Evolutionary conservation across 2,888 invertebrate genomes (phyloP), one percentile per base, ranked within the genome.

Genomic region (Limulus polyphemus): DNA sequence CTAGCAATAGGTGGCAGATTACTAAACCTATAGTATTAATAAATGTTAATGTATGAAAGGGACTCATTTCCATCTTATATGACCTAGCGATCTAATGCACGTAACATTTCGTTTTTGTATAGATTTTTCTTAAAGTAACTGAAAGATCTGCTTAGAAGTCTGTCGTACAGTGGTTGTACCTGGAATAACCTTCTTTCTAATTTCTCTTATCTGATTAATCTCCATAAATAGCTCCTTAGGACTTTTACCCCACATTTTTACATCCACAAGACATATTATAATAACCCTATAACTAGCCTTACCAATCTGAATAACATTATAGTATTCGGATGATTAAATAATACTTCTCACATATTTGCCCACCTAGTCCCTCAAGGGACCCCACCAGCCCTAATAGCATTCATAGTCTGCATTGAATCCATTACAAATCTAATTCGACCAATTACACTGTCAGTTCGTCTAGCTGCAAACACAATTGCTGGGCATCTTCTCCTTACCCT

Each of bases 401-500:
- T 86, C 79, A 84, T 86, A 80, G 84, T 86, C 10, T 74, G 83
- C 76, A 85, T 86, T 81, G 86, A 86, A 83, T 81, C 83, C 51
- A 83, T 84, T 77, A 86, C 85, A 71, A 85, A 85, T 78, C 70
- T 84, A 69, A 85, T 86, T 76, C 84, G 84, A 12, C 84, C 85
- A 0, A 78, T 81, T 74, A 86, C 86, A 4, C 76, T 86, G 78
- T 82, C 83, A 0, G 81, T 87, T 63, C 85, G 86, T 68, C 73
- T 86, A 79, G 81, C 83, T 9, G 86, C 86, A n/a, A 86, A 86
- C 79, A 85, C 86, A 82, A 84, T 85, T 79, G 84, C 86, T 1
- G 85, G 85, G 0, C 84, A 86, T 2, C 1, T 32, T 74, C 73
- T 86, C 76, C 69, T 86, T 73, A 75, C 86, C 79, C 83, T 83